Evolutionary conservation across 2,113 vertebrate species (phyloP), one percentile per base, ranked within the genome.

Genomic region (Ctenodactylus gundi): DNA sequence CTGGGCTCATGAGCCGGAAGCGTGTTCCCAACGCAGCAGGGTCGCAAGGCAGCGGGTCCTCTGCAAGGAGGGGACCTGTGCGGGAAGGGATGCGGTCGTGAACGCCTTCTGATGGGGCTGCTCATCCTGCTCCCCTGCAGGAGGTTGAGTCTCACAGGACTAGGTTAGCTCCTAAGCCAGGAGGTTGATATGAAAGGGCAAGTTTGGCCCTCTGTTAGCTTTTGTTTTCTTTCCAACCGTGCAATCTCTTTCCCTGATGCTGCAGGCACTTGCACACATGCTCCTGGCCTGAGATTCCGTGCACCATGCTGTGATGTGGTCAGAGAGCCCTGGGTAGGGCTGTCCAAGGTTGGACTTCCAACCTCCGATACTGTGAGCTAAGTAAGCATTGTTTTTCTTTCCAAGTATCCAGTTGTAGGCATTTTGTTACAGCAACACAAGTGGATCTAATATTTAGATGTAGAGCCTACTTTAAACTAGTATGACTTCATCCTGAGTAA

Each of bases 381-480:
- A 65, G 21, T 31, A 21, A 46, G 21, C 29, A 10, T 62, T 21
- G 34, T 25, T 34, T n/a, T 49, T 17, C 34, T 36, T 17, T 27
- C 31, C 8, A 36, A 49, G 60, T 18, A 27, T 34, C 62, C n/a
- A 36, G 21, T 15, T 21, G 51, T 34, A 9, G 34, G 12, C n/a
- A 36, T 46, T 46, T 84, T 67, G 44, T 62, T 62, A 9, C 27
- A 13, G 15, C 51, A 25, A 60, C 31, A n/a, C 4, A 84, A 5
- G 17, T 27, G 34, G 29, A 39, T 14, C 7, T 1, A 4, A 12
- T 29, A 1, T 41, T n/a, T 60, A 53, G 25, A 72, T n/a, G 34
- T n/a, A 55, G 15, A 4, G 1, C 3, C 9, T 15, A 31, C 18
- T 18, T 1, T 67, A 15, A 31, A 34, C 2, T n/a, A 58, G n/a